Evolutionary conservation across 2,797 vertebrate genomes (phyloP).

Genomic region (Oreortyx pictus): DNA sequence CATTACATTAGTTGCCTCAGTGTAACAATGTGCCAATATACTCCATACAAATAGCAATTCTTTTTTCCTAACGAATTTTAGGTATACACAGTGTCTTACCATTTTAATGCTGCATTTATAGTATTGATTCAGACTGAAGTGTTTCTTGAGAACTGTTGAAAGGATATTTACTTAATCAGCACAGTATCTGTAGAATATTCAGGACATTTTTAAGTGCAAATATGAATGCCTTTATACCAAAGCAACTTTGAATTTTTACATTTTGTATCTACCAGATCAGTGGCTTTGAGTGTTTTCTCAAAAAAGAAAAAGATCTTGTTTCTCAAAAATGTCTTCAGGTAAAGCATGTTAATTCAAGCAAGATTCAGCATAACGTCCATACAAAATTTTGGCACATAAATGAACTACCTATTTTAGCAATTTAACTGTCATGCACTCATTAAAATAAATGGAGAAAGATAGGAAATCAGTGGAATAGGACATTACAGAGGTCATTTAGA

Average conservation of each 20-base stretch:
- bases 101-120: neutral
- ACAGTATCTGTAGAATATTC: neutral
- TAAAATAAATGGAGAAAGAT: conserved; percentile 29
- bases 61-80: neutral
- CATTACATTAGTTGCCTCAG: neutral
- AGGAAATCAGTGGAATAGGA: conserved; percentile 29
- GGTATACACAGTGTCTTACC: neutral
- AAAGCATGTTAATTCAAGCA: neutral
- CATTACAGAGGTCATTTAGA: conserved; percentile 22
- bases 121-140: neutral
- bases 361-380: neutral
- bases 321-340: fast-evolving
- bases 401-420: conserved; percentile 22
- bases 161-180: neutral
- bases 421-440: neutral
- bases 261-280: neutral
- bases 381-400: conserved; percentile 6
- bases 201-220: neutral
- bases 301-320: neutral
- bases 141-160: neutral
- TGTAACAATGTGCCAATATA: neutral
- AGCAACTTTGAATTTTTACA: neutral
- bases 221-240: fast-evolving
- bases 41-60: neutral
- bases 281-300: neutral